Base-by-base conservation (phyloP, 2,888 invertebrate genomes). In the Anodontia alba region DNA sequence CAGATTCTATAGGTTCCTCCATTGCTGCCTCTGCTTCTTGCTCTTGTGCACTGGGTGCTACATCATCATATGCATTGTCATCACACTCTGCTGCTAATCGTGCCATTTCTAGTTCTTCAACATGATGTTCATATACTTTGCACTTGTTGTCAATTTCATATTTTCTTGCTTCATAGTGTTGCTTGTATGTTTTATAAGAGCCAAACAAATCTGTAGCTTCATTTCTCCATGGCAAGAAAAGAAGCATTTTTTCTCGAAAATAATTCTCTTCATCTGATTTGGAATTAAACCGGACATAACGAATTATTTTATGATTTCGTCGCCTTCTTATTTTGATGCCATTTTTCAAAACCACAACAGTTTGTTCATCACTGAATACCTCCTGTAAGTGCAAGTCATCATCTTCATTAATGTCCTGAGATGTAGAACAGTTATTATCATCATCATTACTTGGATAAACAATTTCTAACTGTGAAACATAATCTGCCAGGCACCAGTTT, bases 401-500 rank as follows among this genome's bases (percentile, higher is more conserved):
- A 46, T 77, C 67, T 46, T 72, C 71, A 20, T 36, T 8, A 31
- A 42, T 42, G 20, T 72, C 67, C 43, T n/a, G n/a, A n/a, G n/a
- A n/a, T 74, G 49, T 23, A 54, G 43, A 68, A 75, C 67, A 23
- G 36, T 29, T 42, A 62, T n/a, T 49, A 10, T 66, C 76, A 72
- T 57, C 38, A 33, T 7, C 36, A 38, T n/a, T n/a, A n/a, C n/a
- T n/a, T n/a, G 81, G 82, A 73, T 73, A 83, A 38, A 67, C 71
- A 1, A 83, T 68, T 67, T 79, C 74, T 26, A 83, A 29, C 51
- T 82, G 36, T 20, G 86, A 83, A 17, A 83, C 76, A 76, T 76
- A 79, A 73, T 84, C 84, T n/a, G 86, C 81, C 46, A 87, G 49
- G 62, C 84, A 87, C 70, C 67, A 83, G 17, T 80, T 77, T 68